Conservation (phyloP, 2,888 invertebrate species). For the Euzetes globulus region DNA sequence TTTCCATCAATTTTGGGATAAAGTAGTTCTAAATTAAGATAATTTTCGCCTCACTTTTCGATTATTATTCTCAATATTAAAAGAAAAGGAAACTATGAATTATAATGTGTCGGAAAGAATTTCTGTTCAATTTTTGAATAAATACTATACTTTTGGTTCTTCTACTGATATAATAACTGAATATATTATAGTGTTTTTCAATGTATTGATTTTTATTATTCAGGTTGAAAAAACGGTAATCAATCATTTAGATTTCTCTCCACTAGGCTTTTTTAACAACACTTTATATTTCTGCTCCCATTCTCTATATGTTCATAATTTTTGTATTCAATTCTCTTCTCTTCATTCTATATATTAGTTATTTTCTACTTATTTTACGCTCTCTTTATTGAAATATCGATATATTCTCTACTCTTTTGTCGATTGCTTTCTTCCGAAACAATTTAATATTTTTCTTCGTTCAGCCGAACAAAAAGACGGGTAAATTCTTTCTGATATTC, state of each 20-base stretch:
- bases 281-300: not conserved
- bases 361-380: not conserved
- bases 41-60: not conserved
- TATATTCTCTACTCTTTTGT: not conserved
- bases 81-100: not conserved
- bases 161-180: too few species aligned
- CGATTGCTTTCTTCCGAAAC: not conserved
- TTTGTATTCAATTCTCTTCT: not conserved
- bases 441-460: not conserved
- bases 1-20: not conserved
- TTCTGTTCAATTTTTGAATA: not conserved
- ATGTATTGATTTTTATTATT: not conserved
- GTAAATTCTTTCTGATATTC: not conserved
- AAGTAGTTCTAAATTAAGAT: not conserved
- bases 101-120: not conserved
- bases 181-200: not conserved
- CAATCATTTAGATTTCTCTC: not conserved
- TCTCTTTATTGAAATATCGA: conserved; percentile 4
- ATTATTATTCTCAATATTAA: not conserved
- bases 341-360: not conserved
- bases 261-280: not conserved
- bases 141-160: not conserved
- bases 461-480: not conserved
- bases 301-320: conserved; percentile 4
- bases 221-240: not conserved